Conservation (phyloP, 2,797 vertebrate species). For the Borostomias antarcticus region DNA sequence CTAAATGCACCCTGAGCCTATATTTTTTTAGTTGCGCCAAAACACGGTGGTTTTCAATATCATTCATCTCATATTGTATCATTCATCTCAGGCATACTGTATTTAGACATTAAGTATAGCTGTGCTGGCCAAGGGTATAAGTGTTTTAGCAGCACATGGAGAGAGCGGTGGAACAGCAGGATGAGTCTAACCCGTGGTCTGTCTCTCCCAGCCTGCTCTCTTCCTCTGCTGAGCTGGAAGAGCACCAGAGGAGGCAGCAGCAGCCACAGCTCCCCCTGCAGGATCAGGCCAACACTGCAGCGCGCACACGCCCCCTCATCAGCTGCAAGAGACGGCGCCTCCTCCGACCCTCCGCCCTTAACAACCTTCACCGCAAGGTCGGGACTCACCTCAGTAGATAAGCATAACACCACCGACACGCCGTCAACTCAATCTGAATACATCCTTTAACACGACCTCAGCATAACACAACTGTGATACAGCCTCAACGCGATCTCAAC, state of each 20-base stretch:
- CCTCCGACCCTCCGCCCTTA: slow-evolving; percentile 75
- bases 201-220: slow-evolving; percentile 26
- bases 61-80: too few relatives aligned
- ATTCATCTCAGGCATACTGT: too few relatives aligned
- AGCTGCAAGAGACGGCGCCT: slow-evolving; percentile 82
- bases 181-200: neutral
- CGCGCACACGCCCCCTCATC: slow-evolving; percentile 80
- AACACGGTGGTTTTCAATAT: too few relatives aligned
- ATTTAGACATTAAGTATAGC: too few relatives aligned
- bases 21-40: too few relatives aligned
- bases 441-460: neutral
- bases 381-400: slow-evolving; percentile 15
- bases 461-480: too few relatives aligned
- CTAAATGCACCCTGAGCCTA: too few relatives aligned
- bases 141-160: too few relatives aligned
- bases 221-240: slow-evolving; percentile 57
- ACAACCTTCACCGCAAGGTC: slow-evolving; percentile 84
- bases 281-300: slow-evolving; percentile 78
- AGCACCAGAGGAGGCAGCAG: slow-evolving; percentile 65
- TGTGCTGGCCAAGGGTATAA: too few relatives aligned
- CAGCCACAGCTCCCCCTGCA: slow-evolving; percentile 38
- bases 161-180: too few relatives aligned
- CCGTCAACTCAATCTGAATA: neutral
- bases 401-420: too few relatives aligned
- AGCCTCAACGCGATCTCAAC: neutral